Conservation (phyloP, 2,888 invertebrate species). For the Geotrupes spiniger region DNA sequence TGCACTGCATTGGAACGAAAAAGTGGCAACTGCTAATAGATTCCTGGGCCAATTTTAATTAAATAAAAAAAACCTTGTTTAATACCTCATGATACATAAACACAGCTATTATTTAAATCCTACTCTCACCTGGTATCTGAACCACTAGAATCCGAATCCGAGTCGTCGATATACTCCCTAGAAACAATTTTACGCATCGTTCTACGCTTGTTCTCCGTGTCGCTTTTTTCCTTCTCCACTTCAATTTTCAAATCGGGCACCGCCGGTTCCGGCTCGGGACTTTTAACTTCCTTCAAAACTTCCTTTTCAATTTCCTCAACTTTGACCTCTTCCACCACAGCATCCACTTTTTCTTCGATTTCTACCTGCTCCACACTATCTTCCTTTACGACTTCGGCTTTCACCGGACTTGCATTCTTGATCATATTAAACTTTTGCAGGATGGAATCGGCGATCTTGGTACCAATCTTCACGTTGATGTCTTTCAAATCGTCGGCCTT, state of each 20-base stretch:
- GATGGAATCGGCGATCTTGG: slow-evolving; percentile 48
- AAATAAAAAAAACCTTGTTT: too few relatives aligned
- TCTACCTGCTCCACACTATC: slow-evolving; percentile 28
- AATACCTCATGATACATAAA: too few relatives aligned
- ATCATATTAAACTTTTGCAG: slow-evolving; percentile 46
- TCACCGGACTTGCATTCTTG: slow-evolving; percentile 34
- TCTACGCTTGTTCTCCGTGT: slow-evolving; percentile 37
- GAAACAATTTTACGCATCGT: slow-evolving; percentile 44
- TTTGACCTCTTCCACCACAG: slow-evolving; percentile 21
- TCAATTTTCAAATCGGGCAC: slow-evolving; percentile 10
- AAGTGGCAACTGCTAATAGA: too few relatives aligned
- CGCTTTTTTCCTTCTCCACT: slow-evolving; percentile 14
- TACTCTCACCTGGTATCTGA: slow-evolving; percentile 51
- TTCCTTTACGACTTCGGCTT: slow-evolving; percentile 26
- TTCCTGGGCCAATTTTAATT: too few relatives aligned
- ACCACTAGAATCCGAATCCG: slow-evolving; percentile 63
- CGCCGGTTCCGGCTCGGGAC: slow-evolving; percentile 8
- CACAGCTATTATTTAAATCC: too few relatives aligned
- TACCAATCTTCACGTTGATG: slow-evolving; percentile 44
- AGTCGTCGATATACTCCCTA: slow-evolving; percentile 55
- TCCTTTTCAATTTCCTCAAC: slow-evolving; percentile 17
- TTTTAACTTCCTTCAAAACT: slow-evolving; percentile 4
- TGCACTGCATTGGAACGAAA: too few relatives aligned
- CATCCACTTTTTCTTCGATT: slow-evolving; percentile 23
- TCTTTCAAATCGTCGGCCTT: slow-evolving; percentile 46